A percentile compares a stretch with the other conserved stretches of the same genome.
Conservation (phyloP, 2,113 vertebrate species). For the Tychaedon coryphoeus region DNA sequence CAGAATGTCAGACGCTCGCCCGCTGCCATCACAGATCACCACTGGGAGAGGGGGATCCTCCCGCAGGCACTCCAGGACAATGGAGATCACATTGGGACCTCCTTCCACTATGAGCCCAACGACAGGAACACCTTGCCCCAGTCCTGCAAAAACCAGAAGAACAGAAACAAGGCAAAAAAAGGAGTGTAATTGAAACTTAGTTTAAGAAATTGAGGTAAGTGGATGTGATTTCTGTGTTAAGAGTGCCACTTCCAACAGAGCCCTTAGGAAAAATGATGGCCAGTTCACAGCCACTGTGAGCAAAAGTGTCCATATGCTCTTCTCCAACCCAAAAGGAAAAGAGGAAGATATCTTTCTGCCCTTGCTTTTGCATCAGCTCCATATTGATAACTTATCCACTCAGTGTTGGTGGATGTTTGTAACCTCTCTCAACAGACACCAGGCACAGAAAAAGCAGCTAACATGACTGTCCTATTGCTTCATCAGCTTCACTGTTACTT, state of each 20-base stretch:
- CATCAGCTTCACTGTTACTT: not conserved
- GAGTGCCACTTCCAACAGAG: not conserved
- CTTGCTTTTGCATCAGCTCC: not conserved
- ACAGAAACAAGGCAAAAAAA: conserved; percentile 11
- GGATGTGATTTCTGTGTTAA: not conserved
- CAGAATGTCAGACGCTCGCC: conserved; percentile 91
- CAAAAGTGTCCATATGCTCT: not conserved
- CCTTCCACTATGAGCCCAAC: conserved; percentile 96
- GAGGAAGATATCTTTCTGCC: not conserved
- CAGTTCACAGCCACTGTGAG: not conserved
- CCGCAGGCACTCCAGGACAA: conserved; percentile 89
- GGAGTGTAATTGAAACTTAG: not conserved
- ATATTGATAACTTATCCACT: not conserved
- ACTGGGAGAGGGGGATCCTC: conserved; percentile 96
- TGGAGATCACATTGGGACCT: conserved; percentile 93
- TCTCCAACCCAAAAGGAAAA: not conserved
- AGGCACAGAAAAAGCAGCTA: not conserved
- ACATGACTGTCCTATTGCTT: not conserved
- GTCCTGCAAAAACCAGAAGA: conserved; percentile 72
- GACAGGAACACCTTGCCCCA: conserved; percentile 94
- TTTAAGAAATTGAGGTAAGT: not conserved
- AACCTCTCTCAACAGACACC: not conserved
- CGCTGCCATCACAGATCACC: conserved; percentile 95
- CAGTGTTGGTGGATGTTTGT: not conserved
- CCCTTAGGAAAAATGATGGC: not conserved